These are phyloP conservation scores for Syngnathoides biaculeatus DNA, from an alignment of 2,113 vertebrate genomes.

Conservation along the genomic window DNA sequence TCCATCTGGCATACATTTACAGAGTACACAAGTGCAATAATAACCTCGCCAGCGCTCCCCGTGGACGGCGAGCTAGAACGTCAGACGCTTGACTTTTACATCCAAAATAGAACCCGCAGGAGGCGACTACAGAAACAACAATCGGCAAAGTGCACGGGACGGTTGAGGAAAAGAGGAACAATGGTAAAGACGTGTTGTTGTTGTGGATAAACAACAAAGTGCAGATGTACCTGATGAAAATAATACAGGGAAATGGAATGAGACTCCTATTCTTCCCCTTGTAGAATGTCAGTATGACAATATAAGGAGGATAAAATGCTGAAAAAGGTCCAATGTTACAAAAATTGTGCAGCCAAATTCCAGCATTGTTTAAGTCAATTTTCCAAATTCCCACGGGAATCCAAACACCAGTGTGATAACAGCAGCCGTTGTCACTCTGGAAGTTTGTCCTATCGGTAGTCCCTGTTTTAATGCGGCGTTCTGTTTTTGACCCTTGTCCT, in stretches of 20 bases:
- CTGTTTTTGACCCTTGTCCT: neutral
- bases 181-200: constrained; percentile 34
- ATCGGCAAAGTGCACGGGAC: constrained; percentile 28
- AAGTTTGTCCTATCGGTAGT: neutral
- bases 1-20: constrained; percentile 71
- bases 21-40: constrained; percentile 64
- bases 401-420: neutral
- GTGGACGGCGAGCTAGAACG: constrained; percentile 58
- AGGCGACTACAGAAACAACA: constrained; percentile 46
- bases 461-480: neutral
- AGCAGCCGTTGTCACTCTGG: neutral
- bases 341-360: neutral
- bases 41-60: constrained; percentile 55
- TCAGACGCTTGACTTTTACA: constrained; percentile 55
- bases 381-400: neutral
- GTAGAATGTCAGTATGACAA: neutral
- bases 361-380: neutral
- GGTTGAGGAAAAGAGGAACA: constrained; percentile 49
- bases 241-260: constrained; percentile 19
- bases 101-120: constrained; percentile 63
- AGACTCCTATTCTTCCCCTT: neutral
- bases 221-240: constrained; percentile 27
- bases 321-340: neutral
- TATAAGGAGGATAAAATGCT: neutral
- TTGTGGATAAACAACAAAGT: constrained; percentile 14